Percentiles rank a stretch among this genome's conserved stretches.
Evolutionary conservation across 2,797 vertebrate genomes (phyloP).

Genomic region (Coilia nasus): DNA sequence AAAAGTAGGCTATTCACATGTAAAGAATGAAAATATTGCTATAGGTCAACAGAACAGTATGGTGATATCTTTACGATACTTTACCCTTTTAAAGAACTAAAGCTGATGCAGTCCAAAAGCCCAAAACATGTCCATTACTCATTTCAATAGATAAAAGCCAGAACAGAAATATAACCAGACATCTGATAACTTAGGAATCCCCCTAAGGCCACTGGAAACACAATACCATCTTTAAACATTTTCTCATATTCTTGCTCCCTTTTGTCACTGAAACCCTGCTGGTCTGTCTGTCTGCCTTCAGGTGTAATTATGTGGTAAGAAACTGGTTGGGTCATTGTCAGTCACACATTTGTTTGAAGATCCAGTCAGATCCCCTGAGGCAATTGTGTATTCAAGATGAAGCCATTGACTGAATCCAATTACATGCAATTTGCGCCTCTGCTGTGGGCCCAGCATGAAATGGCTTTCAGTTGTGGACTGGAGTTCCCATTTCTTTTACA

Average conservation of each 20-base stretch:
- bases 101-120: no score
- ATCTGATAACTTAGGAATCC: neutral
- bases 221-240: constrained; percentile 1
- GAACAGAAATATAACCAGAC: neutral
- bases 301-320: constrained; percentile 44
- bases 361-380: constrained; percentile 30
- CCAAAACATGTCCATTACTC: no score
- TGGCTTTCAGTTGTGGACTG: constrained; percentile 5
- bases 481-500: neutral
- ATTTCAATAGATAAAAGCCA: neutral
- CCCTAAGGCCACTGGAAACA: neutral
- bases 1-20: no score
- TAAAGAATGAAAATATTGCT: no score
- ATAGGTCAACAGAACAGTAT: no score
- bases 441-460: constrained; percentile 40
- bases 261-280: constrained; percentile 1
- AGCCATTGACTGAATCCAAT: constrained; percentile 47
- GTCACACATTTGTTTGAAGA: constrained; percentile 30
- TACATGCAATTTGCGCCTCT: constrained; percentile 51
- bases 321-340: constrained; percentile 31
- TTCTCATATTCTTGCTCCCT: neutral
- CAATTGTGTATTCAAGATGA: constrained; percentile 62
- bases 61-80: no score
- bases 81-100: no score
- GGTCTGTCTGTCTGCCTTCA: constrained; percentile 24